phyloP scores from a whole-genome alignment of 1,140 invertebrate genomes.

The Aleiodes sp. region DNA sequence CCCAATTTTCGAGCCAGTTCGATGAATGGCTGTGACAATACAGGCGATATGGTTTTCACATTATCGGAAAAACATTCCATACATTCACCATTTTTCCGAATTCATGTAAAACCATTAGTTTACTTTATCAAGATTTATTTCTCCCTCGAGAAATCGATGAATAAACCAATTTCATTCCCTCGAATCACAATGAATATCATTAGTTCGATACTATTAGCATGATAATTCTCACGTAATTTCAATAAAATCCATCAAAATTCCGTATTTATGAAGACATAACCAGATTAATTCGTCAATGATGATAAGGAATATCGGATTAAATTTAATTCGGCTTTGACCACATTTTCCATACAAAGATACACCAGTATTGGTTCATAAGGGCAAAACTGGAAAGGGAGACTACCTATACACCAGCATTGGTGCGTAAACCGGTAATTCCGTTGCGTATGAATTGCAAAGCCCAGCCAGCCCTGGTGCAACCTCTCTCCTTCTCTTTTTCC shows the following conservation, averaged over 20 bases:
- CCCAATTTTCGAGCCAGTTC: too few relatives aligned
- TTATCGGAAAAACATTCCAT: too few relatives aligned
- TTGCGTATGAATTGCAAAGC: conserved; percentile 42
- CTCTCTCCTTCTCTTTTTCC: conserved; percentile 7
- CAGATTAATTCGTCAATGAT: conserved; percentile 35
- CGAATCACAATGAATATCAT: too few relatives aligned
- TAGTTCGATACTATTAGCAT: too few relatives aligned
- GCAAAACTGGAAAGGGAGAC: neutral
- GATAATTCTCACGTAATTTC: too few relatives aligned
- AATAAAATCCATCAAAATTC: neutral
- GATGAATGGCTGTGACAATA: too few relatives aligned
- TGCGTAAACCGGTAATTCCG: conserved; percentile 42
- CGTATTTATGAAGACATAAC: conserved; percentile 6
- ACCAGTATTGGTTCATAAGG: neutral
- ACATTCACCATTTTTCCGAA: too few relatives aligned
- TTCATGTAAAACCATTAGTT: too few relatives aligned
- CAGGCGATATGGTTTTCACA: too few relatives aligned
- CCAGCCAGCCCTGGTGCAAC: conserved; percentile 21
- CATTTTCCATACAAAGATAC: neutral
- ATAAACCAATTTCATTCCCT: too few relatives aligned
- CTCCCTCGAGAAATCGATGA: too few relatives aligned
- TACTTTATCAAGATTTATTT: too few relatives aligned
- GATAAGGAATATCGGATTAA: conserved; percentile 40
- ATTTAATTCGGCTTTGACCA: neutral
- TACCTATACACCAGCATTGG: conserved; percentile 29